Base-by-base conservation (phyloP, 2,113 vertebrate genomes). In the Pseudonaja textilis region DNA sequence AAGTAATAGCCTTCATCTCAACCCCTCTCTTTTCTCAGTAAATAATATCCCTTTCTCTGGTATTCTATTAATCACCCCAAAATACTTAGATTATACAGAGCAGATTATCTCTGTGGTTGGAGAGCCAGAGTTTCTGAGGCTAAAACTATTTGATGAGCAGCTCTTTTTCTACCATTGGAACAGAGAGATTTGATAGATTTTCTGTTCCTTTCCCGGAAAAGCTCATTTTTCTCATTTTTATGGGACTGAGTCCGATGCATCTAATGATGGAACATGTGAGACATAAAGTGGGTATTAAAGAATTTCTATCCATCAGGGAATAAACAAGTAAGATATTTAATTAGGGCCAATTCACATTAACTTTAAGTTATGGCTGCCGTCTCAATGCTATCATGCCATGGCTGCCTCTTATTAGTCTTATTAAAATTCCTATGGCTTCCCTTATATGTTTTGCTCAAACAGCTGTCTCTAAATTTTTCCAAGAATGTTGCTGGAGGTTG, bases 1-100 rank as follows among this genome's bases (percentile, higher is more conserved):
- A 96, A 97, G 93, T 95, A 96, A 95, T 96, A 96, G 95, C 95
- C 96, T 29, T 92, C 95, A 95, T 96, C 94, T 94, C 95, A 95
- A 96, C 94, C 93, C 94, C 87, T 91, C 96, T 94, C 92, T 95
- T 57, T 93, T 96, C 95, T 95, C 91, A 97, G 96, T 96, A 97
- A 96, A 96, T 96, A 97, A 95, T 94, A 93, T 85, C 88, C 47
- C 92, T 94, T 95, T 91, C 74, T 81, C 91, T 94, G 92, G 93
- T 92, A 94, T 95, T 94, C 95, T 92, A 91, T 87, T 91, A 95
- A 96, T 96, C 94, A 96, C 90, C 93, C 50, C 34, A 50, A 85
- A 87, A 93, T 94, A 96, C 95, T 94, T 96, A 94, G 96, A 96
- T 96, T 94, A 95, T 94, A 96, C 96, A 94, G 94, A 95, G 93